These are phyloP conservation scores for Danio jaintianensis DNA, from an alignment of 2,797 vertebrate species.

Conservation along the genomic window DNA sequence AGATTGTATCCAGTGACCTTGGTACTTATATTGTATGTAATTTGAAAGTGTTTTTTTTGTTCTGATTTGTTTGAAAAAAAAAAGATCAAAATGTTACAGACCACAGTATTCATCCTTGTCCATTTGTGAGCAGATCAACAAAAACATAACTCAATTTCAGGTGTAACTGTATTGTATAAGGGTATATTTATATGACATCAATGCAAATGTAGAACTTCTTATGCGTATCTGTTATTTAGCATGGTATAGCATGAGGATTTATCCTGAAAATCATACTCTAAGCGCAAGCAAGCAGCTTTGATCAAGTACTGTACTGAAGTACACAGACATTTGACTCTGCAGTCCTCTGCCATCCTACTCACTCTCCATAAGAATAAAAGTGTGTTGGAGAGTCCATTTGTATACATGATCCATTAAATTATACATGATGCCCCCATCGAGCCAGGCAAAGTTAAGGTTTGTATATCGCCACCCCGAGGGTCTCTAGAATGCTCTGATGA, in stretches of 20 bases:
- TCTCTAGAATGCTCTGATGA: conserved; percentile 32
- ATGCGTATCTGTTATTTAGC: neutral
- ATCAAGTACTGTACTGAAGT: conserved; percentile 11
- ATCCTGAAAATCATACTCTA: neutral
- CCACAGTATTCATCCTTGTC: too few relatives aligned
- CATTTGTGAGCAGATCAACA: too few relatives aligned
- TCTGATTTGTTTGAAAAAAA: too few relatives aligned
- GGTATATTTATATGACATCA: too few relatives aligned
- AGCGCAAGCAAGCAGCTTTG: conserved; percentile 7
- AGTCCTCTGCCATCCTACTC: conserved; percentile 18
- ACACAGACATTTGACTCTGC: conserved; percentile 16
- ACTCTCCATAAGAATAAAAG: conserved; percentile 4
- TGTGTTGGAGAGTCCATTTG: conserved; percentile 23
- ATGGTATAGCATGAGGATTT: neutral
- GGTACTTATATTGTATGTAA: too few relatives aligned
- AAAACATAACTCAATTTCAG: too few relatives aligned
- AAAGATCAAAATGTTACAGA: too few relatives aligned
- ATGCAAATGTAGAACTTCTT: neutral
- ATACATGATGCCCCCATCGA: conserved; percentile 25
- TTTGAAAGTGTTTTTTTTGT: too few relatives aligned
- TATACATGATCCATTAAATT: conserved; percentile 41
- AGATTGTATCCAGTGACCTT: too few relatives aligned
- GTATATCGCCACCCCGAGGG: conserved; percentile 37
- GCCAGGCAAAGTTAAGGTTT: conserved; percentile 35
- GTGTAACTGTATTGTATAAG: too few relatives aligned